These are phyloP conservation scores for Alectura lathami DNA, from an alignment of 2,113 vertebrate species.

Conservation along the genomic window DNA sequence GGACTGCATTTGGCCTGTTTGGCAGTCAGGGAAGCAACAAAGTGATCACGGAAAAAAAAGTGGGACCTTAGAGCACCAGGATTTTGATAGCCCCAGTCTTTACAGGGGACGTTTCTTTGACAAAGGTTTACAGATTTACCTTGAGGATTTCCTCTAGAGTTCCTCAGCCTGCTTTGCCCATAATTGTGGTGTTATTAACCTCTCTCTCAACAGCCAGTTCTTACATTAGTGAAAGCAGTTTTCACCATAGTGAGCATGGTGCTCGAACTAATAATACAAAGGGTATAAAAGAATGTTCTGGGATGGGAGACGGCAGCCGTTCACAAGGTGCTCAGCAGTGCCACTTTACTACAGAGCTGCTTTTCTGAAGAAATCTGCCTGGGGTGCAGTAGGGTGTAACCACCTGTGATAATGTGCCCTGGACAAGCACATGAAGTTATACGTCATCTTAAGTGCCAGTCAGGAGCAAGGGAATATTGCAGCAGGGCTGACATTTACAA, in stretches of 20 bases:
- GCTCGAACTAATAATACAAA: neutral
- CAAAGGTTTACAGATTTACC: neutral
- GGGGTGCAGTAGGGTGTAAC: neutral
- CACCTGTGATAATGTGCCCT: neutral
- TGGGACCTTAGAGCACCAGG: accelerated
- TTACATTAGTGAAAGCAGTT: accelerated
- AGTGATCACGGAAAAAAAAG: accelerated
- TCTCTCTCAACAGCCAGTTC: neutral
- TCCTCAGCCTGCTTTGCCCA: neutral
- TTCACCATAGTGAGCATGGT: accelerated
- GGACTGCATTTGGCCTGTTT: neutral
- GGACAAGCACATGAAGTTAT: neutral
- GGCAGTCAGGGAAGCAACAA: neutral
- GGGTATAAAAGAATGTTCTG: neutral
- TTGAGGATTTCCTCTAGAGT: neutral
- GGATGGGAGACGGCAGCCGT: neutral
- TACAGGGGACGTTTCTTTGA: neutral
- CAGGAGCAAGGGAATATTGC: neutral
- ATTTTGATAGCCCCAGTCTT: neutral
- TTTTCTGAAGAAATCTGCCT: neutral
- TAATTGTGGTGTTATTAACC: neutral
- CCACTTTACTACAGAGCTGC: neutral
- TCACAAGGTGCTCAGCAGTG: neutral
- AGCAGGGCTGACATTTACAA: neutral
- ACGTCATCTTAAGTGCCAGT: neutral